Conservation (phyloP, 2,113 vertebrate genomes). For the Aspiorhynchus laticeps region DNA sequence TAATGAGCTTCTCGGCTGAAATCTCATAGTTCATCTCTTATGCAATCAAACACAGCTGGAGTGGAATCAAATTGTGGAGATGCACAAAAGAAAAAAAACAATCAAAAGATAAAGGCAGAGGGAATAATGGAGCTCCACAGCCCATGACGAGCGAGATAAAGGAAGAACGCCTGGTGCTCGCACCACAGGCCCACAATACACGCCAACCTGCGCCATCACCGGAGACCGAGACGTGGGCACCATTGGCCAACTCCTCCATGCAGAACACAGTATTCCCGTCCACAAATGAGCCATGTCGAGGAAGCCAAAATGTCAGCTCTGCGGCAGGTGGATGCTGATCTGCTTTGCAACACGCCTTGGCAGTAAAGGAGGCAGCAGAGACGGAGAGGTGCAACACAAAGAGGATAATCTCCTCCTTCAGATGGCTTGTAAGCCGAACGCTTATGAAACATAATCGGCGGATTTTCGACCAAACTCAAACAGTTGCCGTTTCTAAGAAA, state of each 20-base stretch:
- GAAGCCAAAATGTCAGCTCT: slow-evolving; percentile 70
- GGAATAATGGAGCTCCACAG: slow-evolving; percentile 35
- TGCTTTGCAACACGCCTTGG: slow-evolving; percentile 38
- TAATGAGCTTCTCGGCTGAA: slow-evolving; percentile 56
- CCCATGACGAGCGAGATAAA: slow-evolving; percentile 12
- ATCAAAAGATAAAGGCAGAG: slow-evolving; percentile 16
- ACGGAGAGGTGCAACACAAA: slow-evolving; percentile 59
- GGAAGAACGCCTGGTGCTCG: not conserved
- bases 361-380: not conserved
- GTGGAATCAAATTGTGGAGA: slow-evolving; percentile 16
- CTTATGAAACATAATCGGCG: slow-evolving; percentile 62
- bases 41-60: slow-evolving; percentile 44
- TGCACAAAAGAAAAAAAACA: not conserved
- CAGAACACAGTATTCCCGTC: slow-evolving; percentile 52
- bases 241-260: slow-evolving; percentile 56
- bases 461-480: slow-evolving; percentile 57
- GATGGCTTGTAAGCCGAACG: slow-evolving; percentile 64
- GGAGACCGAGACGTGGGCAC: slow-evolving; percentile 24
- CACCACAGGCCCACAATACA: not conserved
- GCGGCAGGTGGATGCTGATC: slow-evolving; percentile 71
- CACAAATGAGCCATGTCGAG: slow-evolving; percentile 58
- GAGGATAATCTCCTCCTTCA: slow-evolving; percentile 62
- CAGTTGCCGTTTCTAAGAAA: not conserved
- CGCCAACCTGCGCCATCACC: not conserved
- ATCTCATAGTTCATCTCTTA: slow-evolving; percentile 53